Percentiles rank a stretch among this genome's conserved stretches.
These are phyloP conservation scores for Psittacara wagleri DNA, from an alignment of 2,113 vertebrate species.

Conservation along the genomic window DNA sequence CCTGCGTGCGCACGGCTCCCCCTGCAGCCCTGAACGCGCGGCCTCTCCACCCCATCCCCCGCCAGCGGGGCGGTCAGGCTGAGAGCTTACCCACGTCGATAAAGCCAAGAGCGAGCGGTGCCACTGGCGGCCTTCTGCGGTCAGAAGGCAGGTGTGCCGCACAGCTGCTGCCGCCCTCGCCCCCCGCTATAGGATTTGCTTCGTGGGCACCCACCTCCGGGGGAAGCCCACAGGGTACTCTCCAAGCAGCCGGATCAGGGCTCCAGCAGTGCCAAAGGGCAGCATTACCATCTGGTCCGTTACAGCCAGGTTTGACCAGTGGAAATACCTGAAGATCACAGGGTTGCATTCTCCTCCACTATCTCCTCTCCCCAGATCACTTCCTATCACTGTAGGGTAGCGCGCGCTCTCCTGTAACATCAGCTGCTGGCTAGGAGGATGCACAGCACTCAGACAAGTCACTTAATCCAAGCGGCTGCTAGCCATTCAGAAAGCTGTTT, in stretches of 20 bases:
- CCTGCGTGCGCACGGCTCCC: not conserved
- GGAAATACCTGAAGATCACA: fast-evolving
- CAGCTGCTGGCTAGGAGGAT: not conserved
- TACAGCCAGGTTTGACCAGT: not conserved
- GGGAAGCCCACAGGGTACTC: not conserved
- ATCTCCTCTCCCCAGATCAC: not conserved
- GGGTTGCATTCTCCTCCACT: not conserved
- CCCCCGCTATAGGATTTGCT: not conserved
- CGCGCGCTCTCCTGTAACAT: fast-evolving
- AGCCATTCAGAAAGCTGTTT: not conserved
- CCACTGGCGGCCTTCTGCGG: fast-evolving
- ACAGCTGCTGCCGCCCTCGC: not conserved
- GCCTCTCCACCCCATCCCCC: not conserved
- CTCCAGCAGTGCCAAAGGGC: not conserved
- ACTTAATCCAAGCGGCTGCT: not conserved
- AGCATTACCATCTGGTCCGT: not conserved
- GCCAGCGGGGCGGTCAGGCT: fast-evolving
- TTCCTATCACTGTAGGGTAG: not conserved
- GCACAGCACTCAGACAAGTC: not conserved
- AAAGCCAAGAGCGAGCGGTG: fast-evolving
- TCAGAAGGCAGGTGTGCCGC: not conserved
- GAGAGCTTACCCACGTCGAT: fast-evolving
- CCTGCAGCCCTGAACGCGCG: not conserved
- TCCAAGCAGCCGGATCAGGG: not conserved
- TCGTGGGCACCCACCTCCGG: too few relatives aligned